Conservation (phyloP, 2,113 vertebrate genomes). For the Sinocyclocheilus anophthalmus region DNA sequence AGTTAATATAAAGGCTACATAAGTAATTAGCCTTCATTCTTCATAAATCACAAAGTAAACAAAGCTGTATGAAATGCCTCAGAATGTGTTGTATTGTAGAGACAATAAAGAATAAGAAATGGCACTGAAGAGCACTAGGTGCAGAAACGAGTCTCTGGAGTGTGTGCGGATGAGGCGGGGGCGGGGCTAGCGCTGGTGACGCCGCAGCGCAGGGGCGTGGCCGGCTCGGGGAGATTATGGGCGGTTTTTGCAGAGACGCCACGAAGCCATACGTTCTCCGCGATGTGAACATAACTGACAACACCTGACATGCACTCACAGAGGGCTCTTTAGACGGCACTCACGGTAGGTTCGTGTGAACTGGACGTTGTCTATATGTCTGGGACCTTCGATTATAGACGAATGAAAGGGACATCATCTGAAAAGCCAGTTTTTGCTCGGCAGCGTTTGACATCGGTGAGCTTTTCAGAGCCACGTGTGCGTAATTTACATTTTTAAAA, state of each 20-base stretch:
- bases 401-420: not conserved
- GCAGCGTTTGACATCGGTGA: not conserved
- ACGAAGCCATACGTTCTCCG: not conserved
- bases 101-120: too few species aligned
- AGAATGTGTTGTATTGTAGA: not conserved
- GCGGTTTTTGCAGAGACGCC: not conserved
- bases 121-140: too few species aligned
- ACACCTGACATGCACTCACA: not conserved
- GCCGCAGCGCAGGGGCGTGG: conserved; percentile 30
- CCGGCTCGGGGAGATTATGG: conserved; percentile 7
- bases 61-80: not conserved
- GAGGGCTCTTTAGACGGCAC: not conserved
- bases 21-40: not conserved
- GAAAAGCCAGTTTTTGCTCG: not conserved
- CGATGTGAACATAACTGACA: not conserved
- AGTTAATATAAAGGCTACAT: too few species aligned
- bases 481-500: not conserved
- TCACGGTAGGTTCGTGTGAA: not conserved
- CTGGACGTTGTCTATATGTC: not conserved
- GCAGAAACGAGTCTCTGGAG: too few species aligned
- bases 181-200: not conserved
- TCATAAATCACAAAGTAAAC: not conserved
- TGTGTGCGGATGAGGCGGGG: not conserved
- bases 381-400: not conserved
- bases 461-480: not conserved